These are phyloP conservation scores for Sebastes matsubarae DNA, from an alignment of 2,797 vertebrate genomes.

Conservation along the genomic window DNA sequence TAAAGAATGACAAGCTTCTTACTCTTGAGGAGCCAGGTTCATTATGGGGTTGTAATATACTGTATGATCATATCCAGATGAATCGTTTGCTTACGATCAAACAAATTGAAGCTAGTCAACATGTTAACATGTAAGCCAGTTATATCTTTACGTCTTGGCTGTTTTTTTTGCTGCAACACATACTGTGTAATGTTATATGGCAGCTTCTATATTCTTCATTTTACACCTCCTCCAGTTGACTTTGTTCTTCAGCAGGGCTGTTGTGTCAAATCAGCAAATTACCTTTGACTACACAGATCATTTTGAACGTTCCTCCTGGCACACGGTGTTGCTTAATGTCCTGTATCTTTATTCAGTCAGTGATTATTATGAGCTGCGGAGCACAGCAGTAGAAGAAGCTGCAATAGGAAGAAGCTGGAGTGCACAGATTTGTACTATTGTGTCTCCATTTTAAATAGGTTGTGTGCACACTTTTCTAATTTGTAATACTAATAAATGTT, in stretches of 20 bases:
- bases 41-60: neutral
- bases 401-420: neutral
- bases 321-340: neutral
- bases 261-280: constrained; percentile 5
- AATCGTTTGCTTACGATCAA: neutral
- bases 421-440: neutral
- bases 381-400: neutral
- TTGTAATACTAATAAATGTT: neutral
- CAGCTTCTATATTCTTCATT: neutral
- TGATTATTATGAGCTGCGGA: constrained; percentile 3
- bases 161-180: neutral
- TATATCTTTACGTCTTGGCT: neutral
- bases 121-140: neutral
- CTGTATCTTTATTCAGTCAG: neutral
- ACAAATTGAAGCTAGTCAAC: neutral
- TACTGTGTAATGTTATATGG: neutral
- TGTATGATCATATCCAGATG: neutral
- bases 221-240: neutral
- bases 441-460: neutral
- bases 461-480: neutral
- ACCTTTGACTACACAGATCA: neutral
- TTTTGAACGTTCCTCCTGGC: neutral
- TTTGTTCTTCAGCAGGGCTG: neutral
- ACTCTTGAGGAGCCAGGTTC: neutral
- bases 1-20: neutral